These are phyloP conservation scores for Pelobates fuscus DNA, from an alignment of 2,113 vertebrate species.

Conservation along the genomic window DNA sequence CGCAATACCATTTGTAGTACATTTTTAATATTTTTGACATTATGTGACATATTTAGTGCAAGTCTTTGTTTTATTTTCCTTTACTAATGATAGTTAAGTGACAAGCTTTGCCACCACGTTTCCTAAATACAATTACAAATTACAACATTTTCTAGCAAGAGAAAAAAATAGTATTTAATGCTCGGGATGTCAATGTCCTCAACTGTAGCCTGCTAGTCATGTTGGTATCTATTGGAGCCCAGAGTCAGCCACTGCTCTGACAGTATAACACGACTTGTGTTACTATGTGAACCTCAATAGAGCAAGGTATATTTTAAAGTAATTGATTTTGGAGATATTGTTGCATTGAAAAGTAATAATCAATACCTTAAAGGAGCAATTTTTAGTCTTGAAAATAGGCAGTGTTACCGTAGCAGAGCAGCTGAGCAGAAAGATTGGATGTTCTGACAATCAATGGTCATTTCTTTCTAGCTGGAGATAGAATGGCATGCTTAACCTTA, in stretches of 20 bases:
- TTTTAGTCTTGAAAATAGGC: conserved; percentile 50
- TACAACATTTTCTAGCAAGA: neutral
- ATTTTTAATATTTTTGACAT: too few species aligned
- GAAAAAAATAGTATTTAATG: too few species aligned
- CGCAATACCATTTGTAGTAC: too few species aligned
- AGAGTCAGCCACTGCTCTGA: too few species aligned
- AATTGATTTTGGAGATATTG: conserved; percentile 45
- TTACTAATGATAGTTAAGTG: too few species aligned
- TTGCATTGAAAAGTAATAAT: conserved; percentile 43
- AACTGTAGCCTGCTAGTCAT: too few species aligned
- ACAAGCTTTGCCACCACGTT: too few species aligned
- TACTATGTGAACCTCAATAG: conserved; percentile 48
- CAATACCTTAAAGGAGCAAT: conserved; percentile 13
- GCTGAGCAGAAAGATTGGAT: neutral
- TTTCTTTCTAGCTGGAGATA: conserved; percentile 38
- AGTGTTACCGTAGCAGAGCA: conserved; percentile 26
- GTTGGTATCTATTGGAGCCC: too few species aligned
- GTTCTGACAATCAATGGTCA: conserved; percentile 40
- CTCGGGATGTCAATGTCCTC: too few species aligned
- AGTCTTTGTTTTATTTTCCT: too few species aligned
- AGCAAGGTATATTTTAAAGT: conserved; percentile 47
- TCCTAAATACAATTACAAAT: too few species aligned
- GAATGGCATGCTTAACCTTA: conserved; percentile 46
- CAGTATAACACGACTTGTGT: conserved; percentile 19
- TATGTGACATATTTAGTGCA: too few species aligned